A percentile compares a stretch with the other conserved stretches of the same genome.
Evolutionary conservation across 2,113 vertebrate genomes (phyloP).

Genomic region (Thamnophis sirtalis): DNA sequence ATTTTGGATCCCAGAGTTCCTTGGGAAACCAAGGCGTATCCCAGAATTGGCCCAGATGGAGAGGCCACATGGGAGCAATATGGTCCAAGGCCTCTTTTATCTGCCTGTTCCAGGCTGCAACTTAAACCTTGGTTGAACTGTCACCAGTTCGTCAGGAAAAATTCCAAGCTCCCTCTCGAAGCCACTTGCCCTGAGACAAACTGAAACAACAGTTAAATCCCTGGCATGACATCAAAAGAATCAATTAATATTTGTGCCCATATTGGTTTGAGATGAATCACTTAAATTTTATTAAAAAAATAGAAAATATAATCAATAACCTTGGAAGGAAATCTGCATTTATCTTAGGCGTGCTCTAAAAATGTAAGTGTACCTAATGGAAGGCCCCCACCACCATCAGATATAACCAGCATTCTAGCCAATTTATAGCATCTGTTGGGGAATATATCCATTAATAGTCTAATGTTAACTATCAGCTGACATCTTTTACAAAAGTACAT

Average conservation of each 20-base stretch:
- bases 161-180: background rate
- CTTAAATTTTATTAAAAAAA: background rate
- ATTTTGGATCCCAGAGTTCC: background rate
- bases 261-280: background rate
- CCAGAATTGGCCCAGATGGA: background rate
- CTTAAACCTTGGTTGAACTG: background rate
- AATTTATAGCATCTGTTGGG: background rate
- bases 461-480: background rate
- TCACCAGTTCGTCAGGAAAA: background rate
- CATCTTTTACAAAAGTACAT: background rate
- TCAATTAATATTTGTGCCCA: background rate
- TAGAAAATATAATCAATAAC: background rate
- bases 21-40: background rate
- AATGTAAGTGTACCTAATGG: background rate
- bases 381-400: background rate
- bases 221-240: background rate
- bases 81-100: background rate
- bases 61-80: background rate
- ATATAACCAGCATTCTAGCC: background rate
- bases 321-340: background rate
- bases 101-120: background rate
- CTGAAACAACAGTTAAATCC: background rate
- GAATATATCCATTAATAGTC: background rate
- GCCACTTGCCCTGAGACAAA: background rate
- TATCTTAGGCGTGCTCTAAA: background rate